phyloP scores from a whole-genome alignment of 2,888 invertebrate species.

The Eristalinus sepulchralis region DNA sequence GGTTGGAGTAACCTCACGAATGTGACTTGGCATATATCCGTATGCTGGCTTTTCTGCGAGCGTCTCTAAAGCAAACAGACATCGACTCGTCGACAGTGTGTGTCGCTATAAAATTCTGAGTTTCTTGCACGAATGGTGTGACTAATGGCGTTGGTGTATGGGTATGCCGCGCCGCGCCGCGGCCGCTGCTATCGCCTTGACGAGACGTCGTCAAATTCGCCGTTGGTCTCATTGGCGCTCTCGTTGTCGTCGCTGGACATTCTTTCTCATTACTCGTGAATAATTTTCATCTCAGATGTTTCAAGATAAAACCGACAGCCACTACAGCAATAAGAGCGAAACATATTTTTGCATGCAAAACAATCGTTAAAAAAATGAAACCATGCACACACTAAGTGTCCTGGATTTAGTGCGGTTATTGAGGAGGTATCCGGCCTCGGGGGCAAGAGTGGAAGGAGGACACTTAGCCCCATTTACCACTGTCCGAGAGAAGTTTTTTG shows the following conservation, averaged over 20 bases:
- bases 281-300: constrained; percentile 36
- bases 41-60: neutral
- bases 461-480: neutral
- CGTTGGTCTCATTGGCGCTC: neutral
- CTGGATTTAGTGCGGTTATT: constrained; percentile 31
- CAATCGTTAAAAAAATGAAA: constrained; percentile 1
- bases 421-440: neutral
- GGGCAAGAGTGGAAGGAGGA: neutral
- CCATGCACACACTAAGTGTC: constrained; percentile 16
- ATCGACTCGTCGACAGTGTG: constrained; percentile 66
- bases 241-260: constrained; percentile 6
- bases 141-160: constrained; percentile 62
- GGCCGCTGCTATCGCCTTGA: constrained; percentile 11
- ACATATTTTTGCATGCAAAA: constrained; percentile 43
- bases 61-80: constrained; percentile 59
- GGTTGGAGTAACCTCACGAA: constrained; percentile 63
- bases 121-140: constrained; percentile 68
- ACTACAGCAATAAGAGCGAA: neutral
- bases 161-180: constrained; percentile 29
- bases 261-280: constrained; percentile 35
- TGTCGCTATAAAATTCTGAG: constrained; percentile 52
- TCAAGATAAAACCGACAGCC: constrained; percentile 33
- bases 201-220: constrained; percentile 19
- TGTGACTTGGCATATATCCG: constrained; percentile 54
- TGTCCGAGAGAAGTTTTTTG: neutral